These are phyloP conservation scores for Nemurella pictetii DNA, from an alignment of 2,888 invertebrate species.

Conservation along the genomic window DNA sequence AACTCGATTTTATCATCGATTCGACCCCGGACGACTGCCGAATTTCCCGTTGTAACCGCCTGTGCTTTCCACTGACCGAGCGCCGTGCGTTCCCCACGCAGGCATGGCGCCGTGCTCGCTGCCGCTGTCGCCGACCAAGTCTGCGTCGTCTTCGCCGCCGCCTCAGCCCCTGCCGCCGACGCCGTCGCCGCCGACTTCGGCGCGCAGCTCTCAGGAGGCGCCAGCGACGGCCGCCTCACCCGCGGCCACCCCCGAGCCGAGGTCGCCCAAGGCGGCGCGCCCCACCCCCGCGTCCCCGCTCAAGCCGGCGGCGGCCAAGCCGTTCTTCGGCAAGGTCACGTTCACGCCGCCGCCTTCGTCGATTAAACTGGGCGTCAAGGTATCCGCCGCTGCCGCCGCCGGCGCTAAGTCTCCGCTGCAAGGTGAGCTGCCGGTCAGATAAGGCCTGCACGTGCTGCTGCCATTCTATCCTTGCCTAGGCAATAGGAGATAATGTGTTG, in stretches of 20 bases:
- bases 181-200: conserved; percentile 1
- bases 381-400: not conserved
- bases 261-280: not conserved
- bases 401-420: not conserved
- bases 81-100: too few species aligned
- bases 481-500: too few species aligned
- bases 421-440: not conserved
- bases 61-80: too few species aligned
- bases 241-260: conserved; percentile 46
- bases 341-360: not conserved
- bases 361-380: not conserved
- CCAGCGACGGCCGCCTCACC: conserved; percentile 38
- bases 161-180: conserved; percentile 31
- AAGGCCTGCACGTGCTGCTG: too few species aligned
- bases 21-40: too few species aligned
- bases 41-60: too few species aligned
- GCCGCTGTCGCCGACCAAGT: not conserved
- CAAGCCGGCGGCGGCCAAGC: not conserved
- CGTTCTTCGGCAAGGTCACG: not conserved
- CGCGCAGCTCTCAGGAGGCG: not conserved
- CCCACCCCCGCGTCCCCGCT: not conserved
- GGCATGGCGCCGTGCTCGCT: not conserved
- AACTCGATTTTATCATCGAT: too few species aligned
- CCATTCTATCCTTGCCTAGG: too few species aligned
- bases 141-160: conserved; percentile 39